Base-by-base conservation (phyloP, 2,888 invertebrate genomes). In the Drosophila barbarae region DNA sequence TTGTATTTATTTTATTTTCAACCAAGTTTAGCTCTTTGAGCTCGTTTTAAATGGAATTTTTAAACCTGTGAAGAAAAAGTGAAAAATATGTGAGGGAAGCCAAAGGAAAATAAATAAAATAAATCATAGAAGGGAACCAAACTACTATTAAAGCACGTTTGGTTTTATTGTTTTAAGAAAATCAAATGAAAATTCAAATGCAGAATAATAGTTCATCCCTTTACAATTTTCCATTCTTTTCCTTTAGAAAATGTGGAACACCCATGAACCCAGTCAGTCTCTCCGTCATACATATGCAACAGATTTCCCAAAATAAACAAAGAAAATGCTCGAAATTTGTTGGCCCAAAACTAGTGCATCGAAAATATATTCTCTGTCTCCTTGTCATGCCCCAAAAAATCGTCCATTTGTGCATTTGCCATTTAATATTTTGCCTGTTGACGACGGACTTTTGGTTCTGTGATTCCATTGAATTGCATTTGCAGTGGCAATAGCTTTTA, bases 401-500 rank as follows among this genome's bases (percentile, higher is more conserved):
- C 21, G 10, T 10, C 23, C 9, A 12, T 23, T 44, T 30, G 18
- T 57, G 58, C 58, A 34, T 21, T 57, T 41, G 21, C 28, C 26
- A 41, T 28, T 34, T 42, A 21, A 15, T n/a, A 28, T 28, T 30
- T 21, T 58, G 5, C n/a, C 21, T 35, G 5, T 7, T 5, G 21
- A 7, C 13, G n/a, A 23, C 13, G 28, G 15, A 30, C 30, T 23
- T 23, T 36, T 44, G 58, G 21, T 57, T 30, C 23, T 13, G 13
- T 41, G 30, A 23, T 39, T 59, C 44, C 46, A 18, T 13, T n/a
- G 61, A 50, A 66, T 41, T 54, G 41, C 64, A 53, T 57, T 50
- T 61, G 59, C 32, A 69, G 69, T 34, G 39, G 56, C 56, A 67
- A 56, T 47, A 36, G 47, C 71, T 64, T 39, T 51, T 52, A 65